Evolutionary conservation across 2,797 vertebrate species (phyloP), one percentile per base, ranked within the genome.

Genomic region (Fistularia tabacaria): DNA sequence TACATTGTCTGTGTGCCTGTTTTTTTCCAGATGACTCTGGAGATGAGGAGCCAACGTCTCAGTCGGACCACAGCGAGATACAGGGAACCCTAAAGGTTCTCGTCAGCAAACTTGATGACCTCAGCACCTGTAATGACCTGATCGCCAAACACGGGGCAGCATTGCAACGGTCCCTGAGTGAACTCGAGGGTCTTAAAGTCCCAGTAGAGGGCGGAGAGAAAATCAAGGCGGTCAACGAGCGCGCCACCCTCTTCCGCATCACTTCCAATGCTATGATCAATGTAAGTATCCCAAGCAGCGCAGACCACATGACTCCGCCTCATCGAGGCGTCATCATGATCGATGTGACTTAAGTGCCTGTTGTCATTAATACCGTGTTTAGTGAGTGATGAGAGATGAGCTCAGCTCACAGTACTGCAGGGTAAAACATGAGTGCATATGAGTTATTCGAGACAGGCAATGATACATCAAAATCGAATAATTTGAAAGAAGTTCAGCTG

Each of bases 201-300:
- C 93, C 95, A 0, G 68, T 90, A 0, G 96, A 99, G 64, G 93
- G 93, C 36, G 89, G 93, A 0, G 97, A 99, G 85, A 97, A 96
- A 91, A 92, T 98, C 83, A 98, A 98, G 79, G 94, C 90, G 0
- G 95, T 96, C 60, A 98, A 94, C 0, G 97, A 98, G 80, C 85
- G 95, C 46, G 96, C 96, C 78, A 98, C 96, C 13, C 95, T 98
- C 79, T 98, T 99, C 89, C 92, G 97, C 68, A 99, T 98, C 91
- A 98, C 97, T 54, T 97, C 97, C 73, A 99, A 98, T 97, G 97
- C 97, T 92, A 98, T 99, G 97, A 97, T 99, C 90, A 98, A 99
- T 66, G 97, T 99, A 77, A 98, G 92, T 92, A 57, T 25, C 15
- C 12, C 11, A 8, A 10, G 9, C 43, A 10, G 14, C 43, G 12